Percentiles rank a stretch among this genome's conserved stretches.
Evolutionary conservation across 2,797 vertebrate species (phyloP).

Genomic region (Chromobotia macracanthus): DNA sequence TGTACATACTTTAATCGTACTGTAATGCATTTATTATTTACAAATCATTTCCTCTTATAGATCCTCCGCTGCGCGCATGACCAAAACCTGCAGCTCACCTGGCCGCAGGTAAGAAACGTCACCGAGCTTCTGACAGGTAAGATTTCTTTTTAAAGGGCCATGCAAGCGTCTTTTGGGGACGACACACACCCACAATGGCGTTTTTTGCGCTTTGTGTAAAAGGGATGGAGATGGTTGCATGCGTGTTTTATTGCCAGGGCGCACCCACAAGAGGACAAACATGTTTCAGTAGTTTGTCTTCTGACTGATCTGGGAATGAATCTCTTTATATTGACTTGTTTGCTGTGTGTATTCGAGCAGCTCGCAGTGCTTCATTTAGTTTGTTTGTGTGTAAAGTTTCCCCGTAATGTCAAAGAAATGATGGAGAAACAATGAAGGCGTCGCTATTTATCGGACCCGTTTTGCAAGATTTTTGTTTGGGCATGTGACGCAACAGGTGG

Average conservation of each 20-base stretch:
- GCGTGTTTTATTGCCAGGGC: background rate
- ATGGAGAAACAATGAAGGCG: background rate
- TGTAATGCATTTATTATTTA: too few relatives aligned
- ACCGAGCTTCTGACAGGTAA: background rate
- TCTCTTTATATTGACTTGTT: background rate
- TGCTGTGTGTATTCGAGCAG: too few relatives aligned
- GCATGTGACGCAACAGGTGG: background rate
- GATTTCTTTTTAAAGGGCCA: constrained; percentile 54
- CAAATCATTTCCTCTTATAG: too few relatives aligned
- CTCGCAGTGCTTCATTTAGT: background rate
- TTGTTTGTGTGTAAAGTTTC: too few relatives aligned
- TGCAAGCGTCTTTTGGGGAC: background rate
- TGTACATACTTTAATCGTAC: too few relatives aligned
- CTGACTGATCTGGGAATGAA: background rate
- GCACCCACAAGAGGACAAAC: background rate
- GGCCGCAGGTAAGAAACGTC: too few relatives aligned
- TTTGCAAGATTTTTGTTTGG: background rate
- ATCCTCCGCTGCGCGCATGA: too few relatives aligned
- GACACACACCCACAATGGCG: constrained; percentile 1
- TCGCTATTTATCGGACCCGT: background rate
- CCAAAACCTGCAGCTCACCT: too few relatives aligned
- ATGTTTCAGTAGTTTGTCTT: background rate
- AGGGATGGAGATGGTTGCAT: background rate
- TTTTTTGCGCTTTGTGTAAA: background rate
- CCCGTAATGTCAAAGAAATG: too few relatives aligned